Percentiles rank a stretch among this genome's conserved stretches.
phyloP scores from a whole-genome alignment of 2,113 vertebrate species.

The Otocyon megalotis region DNA sequence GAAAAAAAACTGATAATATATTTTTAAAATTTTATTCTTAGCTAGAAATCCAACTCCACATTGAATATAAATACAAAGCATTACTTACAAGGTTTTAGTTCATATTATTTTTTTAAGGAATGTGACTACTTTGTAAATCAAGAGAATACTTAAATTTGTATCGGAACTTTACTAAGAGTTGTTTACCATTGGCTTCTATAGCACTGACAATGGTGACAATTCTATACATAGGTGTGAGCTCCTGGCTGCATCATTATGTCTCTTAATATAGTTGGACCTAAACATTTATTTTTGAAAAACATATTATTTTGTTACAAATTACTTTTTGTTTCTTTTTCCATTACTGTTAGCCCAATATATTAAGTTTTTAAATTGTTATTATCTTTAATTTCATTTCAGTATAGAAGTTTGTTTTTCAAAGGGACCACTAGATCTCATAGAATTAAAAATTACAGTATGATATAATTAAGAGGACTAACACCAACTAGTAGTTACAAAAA shows the following conservation, averaged over 20 bases:
- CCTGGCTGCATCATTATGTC: neutral
- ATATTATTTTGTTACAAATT: slow-evolving; percentile 9
- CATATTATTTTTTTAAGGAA: neutral
- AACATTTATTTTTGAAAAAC: slow-evolving; percentile 10
- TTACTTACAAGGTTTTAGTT: neutral
- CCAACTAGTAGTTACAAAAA: slow-evolving; percentile 34
- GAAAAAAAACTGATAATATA: neutral
- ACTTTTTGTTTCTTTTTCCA: neutral
- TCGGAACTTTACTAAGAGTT: neutral
- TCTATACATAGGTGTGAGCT: neutral
- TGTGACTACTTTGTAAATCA: neutral
- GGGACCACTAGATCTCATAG: neutral
- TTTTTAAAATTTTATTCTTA: slow-evolving; percentile 2
- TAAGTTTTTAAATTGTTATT: neutral
- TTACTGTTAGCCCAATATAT: neutral
- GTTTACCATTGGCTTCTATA: neutral
- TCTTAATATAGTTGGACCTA: neutral
- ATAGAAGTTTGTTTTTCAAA: slow-evolving; percentile 28
- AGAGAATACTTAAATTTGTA: slow-evolving; percentile 12
- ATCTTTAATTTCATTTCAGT: slow-evolving; percentile 38
- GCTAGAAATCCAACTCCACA: neutral
- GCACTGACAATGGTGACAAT: neutral
- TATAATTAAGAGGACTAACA: slow-evolving; percentile 53
- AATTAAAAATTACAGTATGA: slow-evolving; percentile 50
- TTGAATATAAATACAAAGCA: neutral